Percentiles rank a stretch among this genome's conserved stretches.
Conservation (phyloP, 2,113 vertebrate species). For the Ovibos moschatus region DNA sequence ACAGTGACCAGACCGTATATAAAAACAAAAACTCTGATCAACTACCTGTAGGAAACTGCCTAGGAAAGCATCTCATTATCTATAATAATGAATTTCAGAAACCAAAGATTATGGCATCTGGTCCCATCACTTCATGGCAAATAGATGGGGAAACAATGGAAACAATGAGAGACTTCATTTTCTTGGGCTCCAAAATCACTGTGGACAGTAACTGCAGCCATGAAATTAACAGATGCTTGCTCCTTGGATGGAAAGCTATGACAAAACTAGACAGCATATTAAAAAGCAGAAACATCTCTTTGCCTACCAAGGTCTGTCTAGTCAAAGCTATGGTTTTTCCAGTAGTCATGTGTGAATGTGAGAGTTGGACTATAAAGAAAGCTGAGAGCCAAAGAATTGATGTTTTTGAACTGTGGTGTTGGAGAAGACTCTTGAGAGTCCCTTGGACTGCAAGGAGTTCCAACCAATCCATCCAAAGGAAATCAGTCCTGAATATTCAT, state of each 20-base stretch:
- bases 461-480: not conserved
- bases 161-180: not conserved
- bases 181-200: not conserved
- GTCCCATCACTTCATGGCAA: not conserved
- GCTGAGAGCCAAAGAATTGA: not conserved
- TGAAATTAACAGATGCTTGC: not conserved
- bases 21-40: not conserved
- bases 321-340: not conserved
- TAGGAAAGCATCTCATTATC: not conserved
- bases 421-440: not conserved
- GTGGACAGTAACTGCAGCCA: not conserved
- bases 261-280: accelerated
- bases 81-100: not conserved
- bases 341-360: not conserved
- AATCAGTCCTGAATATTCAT: not conserved
- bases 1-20: not conserved
- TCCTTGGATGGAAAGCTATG: not conserved
- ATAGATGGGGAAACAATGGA: not conserved
- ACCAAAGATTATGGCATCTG: not conserved
- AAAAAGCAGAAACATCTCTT: not conserved
- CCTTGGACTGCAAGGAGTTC: not conserved
- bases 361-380: not conserved
- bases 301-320: not conserved
- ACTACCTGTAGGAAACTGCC: not conserved
- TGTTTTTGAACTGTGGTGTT: not conserved